Evolutionary conservation across 2,888 invertebrate genomes (phyloP).

Genomic region (Teinopalpus imperialis): DNA sequence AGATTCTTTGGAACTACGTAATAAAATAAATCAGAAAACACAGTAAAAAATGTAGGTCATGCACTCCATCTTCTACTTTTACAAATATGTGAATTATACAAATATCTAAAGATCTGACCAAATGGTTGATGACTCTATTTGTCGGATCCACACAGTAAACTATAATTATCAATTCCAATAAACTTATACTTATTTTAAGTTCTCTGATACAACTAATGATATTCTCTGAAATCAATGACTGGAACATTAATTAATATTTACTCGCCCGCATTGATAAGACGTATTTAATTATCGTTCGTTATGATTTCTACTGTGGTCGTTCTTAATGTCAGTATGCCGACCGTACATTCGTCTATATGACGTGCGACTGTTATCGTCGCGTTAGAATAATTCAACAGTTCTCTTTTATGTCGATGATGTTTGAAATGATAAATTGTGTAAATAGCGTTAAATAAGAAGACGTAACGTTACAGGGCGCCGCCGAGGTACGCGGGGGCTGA

Average conservation of each 20-base stretch:
- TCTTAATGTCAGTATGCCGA: constrained; percentile 16
- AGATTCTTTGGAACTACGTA: too few relatives aligned
- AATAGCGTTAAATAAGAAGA: constrained; percentile 29
- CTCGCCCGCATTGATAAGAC: constrained; percentile 18
- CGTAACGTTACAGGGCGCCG: constrained; percentile 65
- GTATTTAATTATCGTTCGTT: constrained; percentile 16
- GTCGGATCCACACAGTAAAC: not conserved
- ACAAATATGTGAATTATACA: too few relatives aligned
- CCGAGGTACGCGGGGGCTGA: constrained; percentile 73
- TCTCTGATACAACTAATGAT: constrained; percentile 17
- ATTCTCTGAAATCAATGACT: constrained; percentile 21
- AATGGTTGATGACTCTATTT: too few relatives aligned
- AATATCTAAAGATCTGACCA: too few relatives aligned
- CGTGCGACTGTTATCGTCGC: too few relatives aligned
- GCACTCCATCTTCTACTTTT: too few relatives aligned
- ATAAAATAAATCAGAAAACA: too few relatives aligned
- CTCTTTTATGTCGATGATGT: constrained; percentile 22
- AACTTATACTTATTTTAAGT: constrained; percentile 6
- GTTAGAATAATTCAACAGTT: too few relatives aligned
- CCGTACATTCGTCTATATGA: constrained; percentile 18
- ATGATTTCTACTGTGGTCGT: constrained; percentile 7
- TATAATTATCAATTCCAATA: constrained; percentile 14
- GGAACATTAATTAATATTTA: constrained; percentile 23
- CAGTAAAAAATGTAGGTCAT: too few relatives aligned
- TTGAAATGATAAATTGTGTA: constrained; percentile 22